Base-by-base conservation (phyloP, 2,113 vertebrate genomes). In the Myocastor coypus region DNA sequence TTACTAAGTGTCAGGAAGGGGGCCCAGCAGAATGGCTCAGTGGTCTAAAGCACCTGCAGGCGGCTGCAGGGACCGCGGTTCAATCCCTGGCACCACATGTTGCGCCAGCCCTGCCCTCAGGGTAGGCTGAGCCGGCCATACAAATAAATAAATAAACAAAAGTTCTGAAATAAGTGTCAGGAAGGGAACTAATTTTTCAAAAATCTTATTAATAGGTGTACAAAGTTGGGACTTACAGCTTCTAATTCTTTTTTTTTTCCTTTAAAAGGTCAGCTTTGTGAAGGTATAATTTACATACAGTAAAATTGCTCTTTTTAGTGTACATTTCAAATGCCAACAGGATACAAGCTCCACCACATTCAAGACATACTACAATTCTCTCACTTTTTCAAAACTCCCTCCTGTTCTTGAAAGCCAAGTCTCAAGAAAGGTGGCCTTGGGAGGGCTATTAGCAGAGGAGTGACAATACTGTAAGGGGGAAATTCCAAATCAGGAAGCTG, bases 211-310 rank as follows among this genome's bases (percentile, higher is more conserved):
- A 66, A 17, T 91, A 80, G 61, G 52, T n/a, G n/a, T 46, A 30
- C 46, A 30, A 96, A 95, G 7, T 12, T 68, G 75, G 59, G 92
- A 94, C 32, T 78, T 28, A 94, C 30, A 90, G 64, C 52, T 93
- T 16, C 73, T 94, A 42, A 40, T 75, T 75, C 85, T n/a, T n/a
- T n/a, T 82, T 63, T 92, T 91, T 68, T 42, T 46, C 42, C 37
- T 37, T 86, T 85, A 34, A 88, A 91, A 73, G 24, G 64, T 84
- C 73, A 81, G 57, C 40, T 85, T 87, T 91, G 80, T n/a, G 69
- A 66, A 82, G 64, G 32, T 69, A 59, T 75, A 95, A 96, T 85
- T 93, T 63, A 91, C 14, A 90, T 92, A 75, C 7, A 92, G 40
- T 77, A 75, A 87, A 92, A 83, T 87, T 46, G 57, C 11, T 37